These are phyloP conservation scores for Latrodectus elegans DNA, from an alignment of 2,888 invertebrate species.

Conservation along the genomic window DNA sequence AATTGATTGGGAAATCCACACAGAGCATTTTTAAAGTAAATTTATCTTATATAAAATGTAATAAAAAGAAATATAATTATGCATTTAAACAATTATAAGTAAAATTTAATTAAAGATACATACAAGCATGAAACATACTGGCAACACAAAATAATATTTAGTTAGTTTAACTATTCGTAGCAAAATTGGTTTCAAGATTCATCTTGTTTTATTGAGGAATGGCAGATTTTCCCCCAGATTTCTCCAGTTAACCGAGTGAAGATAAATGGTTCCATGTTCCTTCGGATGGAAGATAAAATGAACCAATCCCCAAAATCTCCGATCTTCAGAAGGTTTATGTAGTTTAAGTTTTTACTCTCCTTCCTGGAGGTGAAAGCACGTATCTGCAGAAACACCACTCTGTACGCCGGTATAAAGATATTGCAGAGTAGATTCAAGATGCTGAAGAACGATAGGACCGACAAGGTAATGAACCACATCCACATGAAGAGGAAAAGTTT, in stretches of 20 bases:
- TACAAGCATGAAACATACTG: no score
- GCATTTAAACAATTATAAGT: no score
- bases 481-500: constrained; percentile 71
- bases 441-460: constrained; percentile 32
- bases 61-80: no score
- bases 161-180: no score
- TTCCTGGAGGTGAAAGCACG: neutral
- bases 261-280: constrained; percentile 21
- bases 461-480: constrained; percentile 70
- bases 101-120: no score
- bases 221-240: constrained; percentile 1
- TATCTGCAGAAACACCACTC: neutral
- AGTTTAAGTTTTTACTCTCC: neutral
- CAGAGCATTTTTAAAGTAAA: no score
- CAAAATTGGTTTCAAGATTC: neutral
- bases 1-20: no score
- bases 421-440: constrained; percentile 5
- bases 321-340: neutral
- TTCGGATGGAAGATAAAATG: constrained; percentile 18
- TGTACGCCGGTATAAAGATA: constrained; percentile 8
- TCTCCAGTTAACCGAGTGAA: constrained; percentile 25
- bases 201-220: constrained; percentile 7
- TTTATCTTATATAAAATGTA: no score
- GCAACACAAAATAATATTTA: no score
- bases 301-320: constrained; percentile 59